A percentile compares a stretch with the other conserved stretches of the same genome.
Conservation (phyloP, 2,113 vertebrate species). For the Anhinga rufa region DNA sequence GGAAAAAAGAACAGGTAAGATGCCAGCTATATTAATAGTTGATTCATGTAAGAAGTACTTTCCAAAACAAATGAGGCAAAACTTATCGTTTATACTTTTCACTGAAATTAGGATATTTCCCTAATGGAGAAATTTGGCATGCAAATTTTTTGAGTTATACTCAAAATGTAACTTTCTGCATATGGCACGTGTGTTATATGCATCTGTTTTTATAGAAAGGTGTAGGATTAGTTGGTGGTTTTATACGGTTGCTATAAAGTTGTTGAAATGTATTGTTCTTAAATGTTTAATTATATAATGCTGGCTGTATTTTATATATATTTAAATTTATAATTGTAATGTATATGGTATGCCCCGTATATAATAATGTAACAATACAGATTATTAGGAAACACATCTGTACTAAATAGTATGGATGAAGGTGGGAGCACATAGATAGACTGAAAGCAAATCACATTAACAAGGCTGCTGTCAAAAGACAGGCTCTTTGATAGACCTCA, state of each 20-base stretch:
- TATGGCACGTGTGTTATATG: background rate
- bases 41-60: background rate
- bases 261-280: background rate
- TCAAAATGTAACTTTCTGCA: background rate
- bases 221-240: background rate
- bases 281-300: background rate
- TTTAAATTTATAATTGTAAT: background rate
- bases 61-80: background rate
- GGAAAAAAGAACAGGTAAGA: background rate
- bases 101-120: background rate
- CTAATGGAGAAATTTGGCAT: background rate
- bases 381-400: background rate
- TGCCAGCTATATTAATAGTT: background rate
- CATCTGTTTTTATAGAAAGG: background rate
- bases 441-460: background rate
- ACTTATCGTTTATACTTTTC: background rate
- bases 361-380: background rate
- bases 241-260: background rate
- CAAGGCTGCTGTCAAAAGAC: background rate
- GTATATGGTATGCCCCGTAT: background rate
- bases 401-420: background rate
- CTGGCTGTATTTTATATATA: background rate
- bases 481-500: background rate
- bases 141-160: background rate
- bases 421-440: background rate